Evolutionary conservation across 2,113 vertebrate genomes (phyloP).

Genomic region (Ibidorhyncha struthersii): DNA sequence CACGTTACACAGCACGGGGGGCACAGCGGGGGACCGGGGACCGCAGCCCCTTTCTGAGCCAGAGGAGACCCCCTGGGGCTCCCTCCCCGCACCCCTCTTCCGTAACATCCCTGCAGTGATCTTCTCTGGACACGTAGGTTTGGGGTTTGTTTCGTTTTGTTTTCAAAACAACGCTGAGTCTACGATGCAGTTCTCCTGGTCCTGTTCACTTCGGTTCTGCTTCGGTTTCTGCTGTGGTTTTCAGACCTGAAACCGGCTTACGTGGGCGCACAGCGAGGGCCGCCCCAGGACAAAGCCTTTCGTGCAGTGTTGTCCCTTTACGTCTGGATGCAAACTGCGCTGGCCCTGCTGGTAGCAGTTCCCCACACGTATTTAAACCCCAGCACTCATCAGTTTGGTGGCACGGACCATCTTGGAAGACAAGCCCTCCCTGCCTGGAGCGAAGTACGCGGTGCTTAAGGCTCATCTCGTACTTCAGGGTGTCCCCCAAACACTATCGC

Average conservation of each 20-base stretch:
- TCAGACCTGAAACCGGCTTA: too few species aligned
- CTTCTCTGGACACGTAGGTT: fast-evolving
- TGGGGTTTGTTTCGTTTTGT: too few species aligned
- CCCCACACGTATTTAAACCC: too few species aligned
- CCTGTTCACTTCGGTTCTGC: neutral
- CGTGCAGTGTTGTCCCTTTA: fast-evolving
- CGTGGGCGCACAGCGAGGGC: fast-evolving
- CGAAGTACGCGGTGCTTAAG: fast-evolving
- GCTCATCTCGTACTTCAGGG: neutral
- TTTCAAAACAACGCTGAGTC: neutral
- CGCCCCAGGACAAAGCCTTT: neutral
- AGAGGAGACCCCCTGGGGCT: neutral
- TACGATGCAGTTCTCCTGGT: neutral
- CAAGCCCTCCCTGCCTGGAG: neutral
- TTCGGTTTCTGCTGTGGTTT: neutral
- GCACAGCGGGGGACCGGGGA: fast-evolving
- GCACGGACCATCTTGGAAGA: neutral
- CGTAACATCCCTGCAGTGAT: neutral
- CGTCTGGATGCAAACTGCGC: neutral
- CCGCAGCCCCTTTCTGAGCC: neutral
- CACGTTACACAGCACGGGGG: fast-evolving
- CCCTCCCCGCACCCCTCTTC: neutral
- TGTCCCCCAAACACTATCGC: neutral
- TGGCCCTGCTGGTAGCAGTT: neutral
- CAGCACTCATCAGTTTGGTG: fast-evolving